Evolutionary conservation across 2,797 vertebrate genomes (phyloP), one percentile per base, ranked within the genome.

Genomic region (Urocyon cinereoargenteus): DNA sequence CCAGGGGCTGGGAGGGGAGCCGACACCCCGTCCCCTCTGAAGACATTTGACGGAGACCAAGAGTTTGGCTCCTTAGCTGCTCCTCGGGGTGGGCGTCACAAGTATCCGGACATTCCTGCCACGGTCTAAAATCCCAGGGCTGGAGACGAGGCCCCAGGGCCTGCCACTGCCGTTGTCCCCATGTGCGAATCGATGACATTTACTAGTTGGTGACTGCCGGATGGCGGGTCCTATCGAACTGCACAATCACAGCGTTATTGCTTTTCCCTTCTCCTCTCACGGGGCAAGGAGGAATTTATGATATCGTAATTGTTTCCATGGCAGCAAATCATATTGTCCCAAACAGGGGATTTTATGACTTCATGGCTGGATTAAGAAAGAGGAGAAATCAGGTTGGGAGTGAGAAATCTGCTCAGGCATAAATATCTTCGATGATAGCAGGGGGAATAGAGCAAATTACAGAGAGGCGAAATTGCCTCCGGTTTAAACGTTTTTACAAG

Each of bases 331-430:
- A 98, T 98, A 98, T 98, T 99, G 98, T 98, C 98, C 98, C 97
- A 99, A 99, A 98, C 98, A 98, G 78, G 89, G 97, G 95, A 97
- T 98, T 98, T 98, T 96, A 98, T 98, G 98, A 98, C 98, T 99
- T 98, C 98, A 99, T 98, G 98, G 98, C 98, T 99, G 98, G 98
- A 98, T 98, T 98, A 98, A 97, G 97, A 97, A 97, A 97, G 96
- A 94, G 93, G 78, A 92, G 95, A 95, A 98, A 97, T 95, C 51
- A 57, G 96, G 94, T 77, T 97, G 94, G 97, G 96, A 97, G 84
- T 93, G 97, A 98, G 97, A 98, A 98, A 97, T 98, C 97, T 95
- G 94, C 91, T 96, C 81, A 96, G 92, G 95, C 97, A 96, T 95
- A 96, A 97, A 97, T 97, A 97, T 97, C 66, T 98, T 97, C 98